Evolutionary conservation across 2,113 vertebrate species (phyloP).

Genomic region (Otolemur garnettii): DNA sequence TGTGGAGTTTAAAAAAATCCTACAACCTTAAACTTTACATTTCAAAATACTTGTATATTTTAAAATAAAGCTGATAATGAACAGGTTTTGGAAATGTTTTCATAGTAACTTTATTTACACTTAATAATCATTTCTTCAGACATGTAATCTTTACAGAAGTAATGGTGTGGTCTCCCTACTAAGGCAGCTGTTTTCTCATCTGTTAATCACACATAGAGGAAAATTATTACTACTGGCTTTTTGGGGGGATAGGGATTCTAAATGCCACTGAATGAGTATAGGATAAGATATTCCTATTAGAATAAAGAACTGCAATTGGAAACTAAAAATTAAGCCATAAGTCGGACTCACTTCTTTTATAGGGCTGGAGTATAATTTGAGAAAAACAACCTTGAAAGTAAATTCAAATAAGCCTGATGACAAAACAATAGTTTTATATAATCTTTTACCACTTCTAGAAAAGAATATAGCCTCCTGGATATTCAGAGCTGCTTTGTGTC

Average conservation of each 20-base stretch:
- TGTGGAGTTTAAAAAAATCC: slow-evolving; percentile 36
- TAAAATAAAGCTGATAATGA: slow-evolving; percentile 64
- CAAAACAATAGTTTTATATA: not conserved
- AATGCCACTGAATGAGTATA: not conserved
- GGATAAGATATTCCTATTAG: not conserved
- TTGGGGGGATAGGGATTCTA: not conserved
- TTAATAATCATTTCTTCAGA: not conserved
- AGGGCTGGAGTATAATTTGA: not conserved
- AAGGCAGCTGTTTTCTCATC: not conserved
- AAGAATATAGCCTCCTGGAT: fast-evolving
- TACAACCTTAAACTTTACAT: not conserved
- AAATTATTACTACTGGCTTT: not conserved
- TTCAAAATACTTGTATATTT: slow-evolving; percentile 68
- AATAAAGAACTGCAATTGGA: not conserved
- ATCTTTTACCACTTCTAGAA: not conserved
- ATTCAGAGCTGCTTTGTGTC: not conserved
- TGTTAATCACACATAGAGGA: not conserved
- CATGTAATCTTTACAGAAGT: not conserved
- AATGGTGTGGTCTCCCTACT: not conserved
- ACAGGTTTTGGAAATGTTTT: slow-evolving; percentile 46
- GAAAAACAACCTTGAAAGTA: not conserved
- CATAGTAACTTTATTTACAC: slow-evolving; percentile 5
- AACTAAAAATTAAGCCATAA: not conserved
- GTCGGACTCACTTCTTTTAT: not conserved
- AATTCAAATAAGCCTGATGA: not conserved